Percentiles rank a stretch among this genome's conserved stretches.
phyloP scores from a whole-genome alignment of 2,797 vertebrate genomes.

The Dromococcyx pavoninus region DNA sequence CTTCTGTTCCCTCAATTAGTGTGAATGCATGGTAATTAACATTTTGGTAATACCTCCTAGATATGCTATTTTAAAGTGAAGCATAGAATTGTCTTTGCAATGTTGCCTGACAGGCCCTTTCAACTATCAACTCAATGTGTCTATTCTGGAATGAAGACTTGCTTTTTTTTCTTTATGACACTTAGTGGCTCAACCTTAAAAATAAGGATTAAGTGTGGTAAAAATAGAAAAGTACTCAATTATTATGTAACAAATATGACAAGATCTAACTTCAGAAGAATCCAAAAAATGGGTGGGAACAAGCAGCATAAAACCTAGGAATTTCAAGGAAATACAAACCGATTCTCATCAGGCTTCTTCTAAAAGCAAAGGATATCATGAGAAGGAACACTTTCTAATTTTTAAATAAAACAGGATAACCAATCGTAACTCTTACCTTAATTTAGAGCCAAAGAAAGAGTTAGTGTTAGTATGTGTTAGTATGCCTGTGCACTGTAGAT shows the following conservation, averaged over 20 bases:
- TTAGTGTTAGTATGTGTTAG: not conserved
- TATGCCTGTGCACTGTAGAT: not conserved
- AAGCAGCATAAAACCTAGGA: not conserved
- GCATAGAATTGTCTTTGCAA: not conserved
- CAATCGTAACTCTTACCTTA: not conserved
- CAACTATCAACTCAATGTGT: not conserved
- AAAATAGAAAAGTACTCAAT: slow-evolving; percentile 19
- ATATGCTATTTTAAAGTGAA: not conserved
- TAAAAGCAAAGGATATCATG: not conserved
- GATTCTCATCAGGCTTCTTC: not conserved
- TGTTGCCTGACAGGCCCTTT: not conserved
- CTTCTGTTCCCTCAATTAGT: not conserved
- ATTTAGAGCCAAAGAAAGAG: not conserved
- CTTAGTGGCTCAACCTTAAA: not conserved
- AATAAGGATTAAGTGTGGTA: not conserved
- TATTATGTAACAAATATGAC: slow-evolving; percentile 21
- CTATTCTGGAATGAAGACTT: not conserved
- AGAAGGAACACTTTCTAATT: not conserved
- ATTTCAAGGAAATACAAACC: not conserved
- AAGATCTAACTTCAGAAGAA: not conserved
- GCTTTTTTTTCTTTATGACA: not conserved
- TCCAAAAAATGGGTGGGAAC: not conserved
- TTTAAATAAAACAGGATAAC: not conserved
- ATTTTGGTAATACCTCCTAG: not conserved
- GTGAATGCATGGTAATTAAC: not conserved